Percentiles rank a stretch among this genome's conserved stretches.
Conservation (phyloP, 2,797 vertebrate species). For the Neosilurus mollespiculum region DNA sequence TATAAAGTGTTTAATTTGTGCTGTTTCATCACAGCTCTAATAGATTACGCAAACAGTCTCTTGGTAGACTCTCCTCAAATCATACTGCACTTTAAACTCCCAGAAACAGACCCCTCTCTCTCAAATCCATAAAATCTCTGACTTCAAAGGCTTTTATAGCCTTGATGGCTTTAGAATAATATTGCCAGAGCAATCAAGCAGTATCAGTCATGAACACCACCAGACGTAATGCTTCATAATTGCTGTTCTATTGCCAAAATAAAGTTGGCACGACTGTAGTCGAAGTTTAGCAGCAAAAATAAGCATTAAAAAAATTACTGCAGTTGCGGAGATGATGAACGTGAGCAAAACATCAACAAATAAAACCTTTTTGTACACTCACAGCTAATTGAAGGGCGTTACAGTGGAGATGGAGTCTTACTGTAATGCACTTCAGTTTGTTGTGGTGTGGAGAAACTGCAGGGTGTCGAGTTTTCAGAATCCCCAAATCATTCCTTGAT, state of each 20-base stretch:
- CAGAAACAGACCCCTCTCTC: not conserved
- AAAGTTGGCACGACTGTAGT: constrained; percentile 21
- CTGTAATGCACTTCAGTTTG: no score
- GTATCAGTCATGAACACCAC: constrained; percentile 14
- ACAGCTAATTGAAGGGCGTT: not conserved
- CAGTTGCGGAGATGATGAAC: constrained; percentile 57
- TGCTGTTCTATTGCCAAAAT: constrained; percentile 20
- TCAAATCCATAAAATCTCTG: not conserved
- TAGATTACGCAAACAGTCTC: not conserved
- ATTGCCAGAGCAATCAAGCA: constrained; percentile 10
- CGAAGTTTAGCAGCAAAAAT: constrained; percentile 50
- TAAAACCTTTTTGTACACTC: not conserved
- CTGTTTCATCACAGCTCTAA: not conserved
- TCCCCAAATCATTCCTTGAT: not conserved
- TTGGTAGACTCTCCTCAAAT: not conserved
- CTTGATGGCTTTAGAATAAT: constrained; percentile 19
- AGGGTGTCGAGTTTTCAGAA: not conserved
- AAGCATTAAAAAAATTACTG: constrained; percentile 46
- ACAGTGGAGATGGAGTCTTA: not conserved
- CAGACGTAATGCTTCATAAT: constrained; percentile 26
- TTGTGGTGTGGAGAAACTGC: not conserved
- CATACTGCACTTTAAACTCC: not conserved
- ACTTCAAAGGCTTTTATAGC: constrained; percentile 18
- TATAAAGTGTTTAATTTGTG: not conserved
- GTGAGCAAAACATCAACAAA: constrained; percentile 36